phyloP scores from a whole-genome alignment of 2,797 vertebrate genomes.

The Smutsia gigantea region DNA sequence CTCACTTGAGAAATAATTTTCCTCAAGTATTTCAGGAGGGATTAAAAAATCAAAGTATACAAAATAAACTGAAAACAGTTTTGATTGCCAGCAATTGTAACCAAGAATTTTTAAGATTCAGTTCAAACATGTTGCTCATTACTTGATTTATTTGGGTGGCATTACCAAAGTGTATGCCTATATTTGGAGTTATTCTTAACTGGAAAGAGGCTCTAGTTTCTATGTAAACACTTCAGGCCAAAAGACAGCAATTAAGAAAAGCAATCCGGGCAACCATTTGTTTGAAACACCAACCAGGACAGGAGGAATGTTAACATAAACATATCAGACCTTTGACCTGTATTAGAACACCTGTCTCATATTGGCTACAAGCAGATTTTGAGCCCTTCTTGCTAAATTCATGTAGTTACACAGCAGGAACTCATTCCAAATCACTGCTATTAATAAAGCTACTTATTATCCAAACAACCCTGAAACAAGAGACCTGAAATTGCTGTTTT shows the following conservation, averaged over 20 bases:
- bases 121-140: constrained; percentile 51
- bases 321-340: constrained; percentile 55
- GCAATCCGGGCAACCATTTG: constrained; percentile 49
- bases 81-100: constrained; percentile 70
- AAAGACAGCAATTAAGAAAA: constrained; percentile 64
- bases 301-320: constrained; percentile 45
- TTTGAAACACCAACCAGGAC: constrained; percentile 65
- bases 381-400: constrained; percentile 55
- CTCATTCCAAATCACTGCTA: constrained; percentile 73
- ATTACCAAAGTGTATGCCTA: constrained; percentile 11
- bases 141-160: constrained; percentile 36
- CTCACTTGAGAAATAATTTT: constrained; percentile 48
- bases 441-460: constrained; percentile 80
- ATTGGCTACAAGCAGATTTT: constrained; percentile 60
- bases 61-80: constrained; percentile 69
- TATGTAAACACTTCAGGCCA: constrained; percentile 63
- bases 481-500: constrained; percentile 79
- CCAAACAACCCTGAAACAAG: constrained; percentile 69
- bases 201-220: constrained; percentile 67
- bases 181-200: constrained; percentile 49
- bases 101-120: constrained; percentile 59
- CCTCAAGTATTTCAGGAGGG: constrained; percentile 41
- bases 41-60: constrained; percentile 62
- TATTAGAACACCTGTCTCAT: constrained; percentile 19
- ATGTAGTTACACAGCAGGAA: constrained; percentile 65